Conservation (phyloP, 2,888 invertebrate genomes). For the Synanthedon myopaeformis region DNA sequence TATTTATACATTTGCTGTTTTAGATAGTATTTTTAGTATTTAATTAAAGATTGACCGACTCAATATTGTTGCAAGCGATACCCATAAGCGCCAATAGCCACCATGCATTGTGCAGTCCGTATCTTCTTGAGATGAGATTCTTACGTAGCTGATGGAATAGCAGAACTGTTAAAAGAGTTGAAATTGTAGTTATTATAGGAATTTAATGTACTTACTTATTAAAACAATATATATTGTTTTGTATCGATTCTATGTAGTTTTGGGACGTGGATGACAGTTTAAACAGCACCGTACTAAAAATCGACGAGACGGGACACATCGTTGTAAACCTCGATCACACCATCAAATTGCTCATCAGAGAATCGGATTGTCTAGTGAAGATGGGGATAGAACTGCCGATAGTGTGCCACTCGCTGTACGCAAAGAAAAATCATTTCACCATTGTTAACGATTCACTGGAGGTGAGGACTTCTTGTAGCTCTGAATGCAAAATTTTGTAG, state of each 20-base stretch:
- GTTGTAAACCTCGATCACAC: conserved; percentile 83
- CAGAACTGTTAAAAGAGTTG: no score
- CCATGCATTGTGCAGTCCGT: no score
- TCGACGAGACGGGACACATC: conserved; percentile 75
- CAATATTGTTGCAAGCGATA: no score
- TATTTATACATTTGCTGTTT: no score
- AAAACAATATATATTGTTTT: no score
- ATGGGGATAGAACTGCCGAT: conserved; percentile 85
- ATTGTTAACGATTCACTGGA: conserved; percentile 81
- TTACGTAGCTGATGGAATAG: no score
- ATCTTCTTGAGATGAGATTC: no score
- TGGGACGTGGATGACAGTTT: conserved; percentile 76
- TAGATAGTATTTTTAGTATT: no score
- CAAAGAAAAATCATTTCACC: conserved; percentile 82
- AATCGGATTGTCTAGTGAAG: conserved; percentile 87
- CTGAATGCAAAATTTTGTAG: no score
- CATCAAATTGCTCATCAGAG: conserved; percentile 80
- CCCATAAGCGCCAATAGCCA: no score
- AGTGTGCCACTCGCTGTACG: conserved; percentile 81
- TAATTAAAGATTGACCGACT: no score
- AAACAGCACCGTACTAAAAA: conserved; percentile 71
- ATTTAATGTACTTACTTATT: background rate
- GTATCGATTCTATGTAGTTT: conserved; percentile 39
- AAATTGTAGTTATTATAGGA: background rate
- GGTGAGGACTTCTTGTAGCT: conserved; percentile 37